Evolutionary conservation across 2,797 vertebrate species (phyloP).

Genomic region (Silurus lanzhouensis): DNA sequence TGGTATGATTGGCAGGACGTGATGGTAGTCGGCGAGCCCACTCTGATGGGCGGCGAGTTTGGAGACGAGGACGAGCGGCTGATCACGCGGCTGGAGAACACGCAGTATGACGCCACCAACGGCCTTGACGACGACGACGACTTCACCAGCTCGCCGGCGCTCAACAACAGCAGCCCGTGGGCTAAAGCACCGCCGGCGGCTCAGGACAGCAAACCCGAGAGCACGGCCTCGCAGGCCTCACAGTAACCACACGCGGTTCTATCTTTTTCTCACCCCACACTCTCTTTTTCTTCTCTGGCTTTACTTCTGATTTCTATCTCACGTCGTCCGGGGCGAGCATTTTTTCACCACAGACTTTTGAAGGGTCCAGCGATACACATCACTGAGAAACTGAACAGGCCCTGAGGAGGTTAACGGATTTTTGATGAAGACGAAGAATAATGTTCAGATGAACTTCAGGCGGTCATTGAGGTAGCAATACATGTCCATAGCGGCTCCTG

Average conservation of each 20-base stretch:
- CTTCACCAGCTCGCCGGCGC: conserved; percentile 93
- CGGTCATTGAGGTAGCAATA: conserved; percentile 43
- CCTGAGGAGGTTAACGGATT: conserved; percentile 28
- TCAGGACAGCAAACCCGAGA: conserved; percentile 95
- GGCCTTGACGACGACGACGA: conserved; percentile 98
- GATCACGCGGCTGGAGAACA: conserved; percentile 99
- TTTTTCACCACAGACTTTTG: conserved; percentile 28
- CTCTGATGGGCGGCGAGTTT: conserved; percentile 97
- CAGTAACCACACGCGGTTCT: conserved; percentile 74
- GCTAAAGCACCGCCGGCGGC: conserved; percentile 89
- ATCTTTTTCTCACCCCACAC: conserved; percentile 16
- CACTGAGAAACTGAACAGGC: conserved; percentile 33
- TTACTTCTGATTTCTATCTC: conserved; percentile 48
- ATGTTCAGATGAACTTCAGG: conserved; percentile 34
- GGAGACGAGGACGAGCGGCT: conserved; percentile 98
- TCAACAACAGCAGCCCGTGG: conserved; percentile 94
- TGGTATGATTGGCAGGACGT: conserved; percentile 82
- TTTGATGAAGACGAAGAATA: conserved; percentile 6
- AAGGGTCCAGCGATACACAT: neutral
- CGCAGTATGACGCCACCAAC: conserved; percentile 97
- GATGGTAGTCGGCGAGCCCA: conserved; percentile 98
- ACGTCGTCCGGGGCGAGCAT: conserved; percentile 36
- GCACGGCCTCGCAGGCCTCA: conserved; percentile 89
- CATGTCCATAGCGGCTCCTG: conserved; percentile 38
- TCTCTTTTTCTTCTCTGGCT: conserved; percentile 33